phyloP scores from a whole-genome alignment of 2,113 vertebrate genomes.

The Siniperca knerii region DNA sequence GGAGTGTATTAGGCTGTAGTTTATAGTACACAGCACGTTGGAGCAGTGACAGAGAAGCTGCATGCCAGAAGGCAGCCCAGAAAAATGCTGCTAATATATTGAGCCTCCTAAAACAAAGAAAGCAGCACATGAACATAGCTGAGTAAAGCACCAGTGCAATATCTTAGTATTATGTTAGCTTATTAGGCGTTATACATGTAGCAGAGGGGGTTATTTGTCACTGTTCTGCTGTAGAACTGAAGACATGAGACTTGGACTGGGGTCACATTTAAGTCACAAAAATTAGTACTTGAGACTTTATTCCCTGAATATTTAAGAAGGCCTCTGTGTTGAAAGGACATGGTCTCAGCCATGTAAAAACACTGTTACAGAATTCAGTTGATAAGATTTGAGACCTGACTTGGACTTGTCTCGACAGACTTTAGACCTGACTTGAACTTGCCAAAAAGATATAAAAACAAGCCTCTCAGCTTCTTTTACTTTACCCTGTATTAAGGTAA shows the following conservation, averaged over 20 bases:
- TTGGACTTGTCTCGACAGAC: not conserved
- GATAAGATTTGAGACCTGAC: not conserved
- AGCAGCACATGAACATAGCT: not conserved
- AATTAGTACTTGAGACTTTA: not conserved
- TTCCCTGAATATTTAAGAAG: not conserved
- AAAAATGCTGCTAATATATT: not conserved
- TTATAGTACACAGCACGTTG: slow-evolving; percentile 1
- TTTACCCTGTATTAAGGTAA: not conserved
- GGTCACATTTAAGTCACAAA: not conserved
- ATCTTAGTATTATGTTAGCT: not conserved
- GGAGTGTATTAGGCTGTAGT: not conserved
- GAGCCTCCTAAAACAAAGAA: not conserved
- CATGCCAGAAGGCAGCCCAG: not conserved
- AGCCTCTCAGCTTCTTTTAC: not conserved
- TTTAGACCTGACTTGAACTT: not conserved
- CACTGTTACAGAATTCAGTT: not conserved
- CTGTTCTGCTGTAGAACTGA: slow-evolving; percentile 3
- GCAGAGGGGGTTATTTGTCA: not conserved
- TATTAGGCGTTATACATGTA: not conserved
- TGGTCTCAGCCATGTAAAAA: not conserved
- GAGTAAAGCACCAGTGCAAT: not conserved
- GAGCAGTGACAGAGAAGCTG: slow-evolving; percentile 10
- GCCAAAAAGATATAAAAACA: not conserved
- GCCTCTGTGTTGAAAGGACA: not conserved
- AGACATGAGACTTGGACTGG: not conserved